Evolutionary conservation across 2,797 vertebrate genomes (phyloP), one percentile per base, ranked within the genome.

Genomic region (Chanos chanos): DNA sequence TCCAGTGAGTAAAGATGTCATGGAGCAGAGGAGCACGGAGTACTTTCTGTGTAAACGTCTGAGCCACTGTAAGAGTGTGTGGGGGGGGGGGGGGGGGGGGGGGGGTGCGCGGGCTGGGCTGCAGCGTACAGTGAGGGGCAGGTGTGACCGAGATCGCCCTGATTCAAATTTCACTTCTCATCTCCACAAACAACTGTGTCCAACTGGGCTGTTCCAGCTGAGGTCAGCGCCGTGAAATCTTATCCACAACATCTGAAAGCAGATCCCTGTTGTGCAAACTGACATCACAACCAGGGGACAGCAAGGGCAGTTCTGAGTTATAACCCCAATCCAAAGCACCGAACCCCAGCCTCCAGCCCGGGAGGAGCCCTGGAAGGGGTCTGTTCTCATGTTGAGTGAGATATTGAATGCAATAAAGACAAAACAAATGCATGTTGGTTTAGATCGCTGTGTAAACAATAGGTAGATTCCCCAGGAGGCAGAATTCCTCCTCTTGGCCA

Each of bases 81-180:
- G 45, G 6, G 3, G 30, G 5, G 19, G 16, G 33, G n/a, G 5
- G 39, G 10, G 13, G 31, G 55, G 18, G 30, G 18, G 22, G 28
- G 5, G 7, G 13, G 43, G 18, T 31, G 37, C 16, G 43, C 36
- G 28, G 28, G 34, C 4, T 7, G 28, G 19, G 18, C 21, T 1
- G 16, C 9, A 4, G 1, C 10, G 22, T 10, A 33, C 13, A 10
- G 7, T 13, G 48, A 63, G 57, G 13, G 39, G 52, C 68, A 64
- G 69, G 64, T 71, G 69, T 25, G 54, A 62, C 22, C 13, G 7
- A 7, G 62, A 50, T 66, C 24, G 12, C 37, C 37, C 71, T 49
- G 24, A 75, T 78, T 61, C 63, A 67, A 73, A 73, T 76, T 61
- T 50, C 63, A 64, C 60, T 61, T 69, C 54, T 25, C 15, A 33